Evolutionary conservation across 2,888 invertebrate species (phyloP), one percentile per base, ranked within the genome.

Genomic region (Epicampocera succincta): DNA sequence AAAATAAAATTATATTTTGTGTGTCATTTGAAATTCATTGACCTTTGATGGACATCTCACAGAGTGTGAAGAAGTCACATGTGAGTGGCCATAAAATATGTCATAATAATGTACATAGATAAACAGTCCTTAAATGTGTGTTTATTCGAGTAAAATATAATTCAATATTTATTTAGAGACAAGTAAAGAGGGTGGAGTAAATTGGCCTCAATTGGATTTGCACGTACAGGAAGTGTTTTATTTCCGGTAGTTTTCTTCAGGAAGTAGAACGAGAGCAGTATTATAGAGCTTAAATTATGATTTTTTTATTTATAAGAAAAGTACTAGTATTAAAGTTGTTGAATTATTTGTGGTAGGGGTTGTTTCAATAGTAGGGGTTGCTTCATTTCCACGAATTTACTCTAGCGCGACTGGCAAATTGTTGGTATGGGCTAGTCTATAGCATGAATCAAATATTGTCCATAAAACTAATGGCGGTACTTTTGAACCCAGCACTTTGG

Each of bases 21-120:
- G 52, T 40, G 29, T 17, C 68, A 69, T 63, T 61, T 63, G 11
- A 40, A 81, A 81, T 77, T 69, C 77, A 82, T 65, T 82, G 81
- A 82, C 77, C 74, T 82, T 77, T 82, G 81, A 82, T 78, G 77
- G 81, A 82, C 73, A 71, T 58, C 38, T 50, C 29, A 44, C 33
- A 65, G 19, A 40, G 50, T 52, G 63, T 50, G 65, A 71, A 44
- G 42, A 58, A 72, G 65, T 50, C 56, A 72, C 11, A 56, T 77
- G 44, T 65, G 72, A 61, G 19, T 42, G 72, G 17, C 69, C 46
- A 69, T 46, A 42, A 61, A 25, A 44, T 44, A 44, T 40, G 25
- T 25, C 13, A 46, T 46, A 46, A 46, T 15, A 46, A 3, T 17
- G 40, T 66, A n/a, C n/a, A n/a, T n/a, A 48, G 33, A 48, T 54